Percentiles rank a stretch among this genome's conserved stretches.
These are phyloP conservation scores for Babyrousa celebensis DNA, from an alignment of 2,797 vertebrate genomes.

Conservation along the genomic window DNA sequence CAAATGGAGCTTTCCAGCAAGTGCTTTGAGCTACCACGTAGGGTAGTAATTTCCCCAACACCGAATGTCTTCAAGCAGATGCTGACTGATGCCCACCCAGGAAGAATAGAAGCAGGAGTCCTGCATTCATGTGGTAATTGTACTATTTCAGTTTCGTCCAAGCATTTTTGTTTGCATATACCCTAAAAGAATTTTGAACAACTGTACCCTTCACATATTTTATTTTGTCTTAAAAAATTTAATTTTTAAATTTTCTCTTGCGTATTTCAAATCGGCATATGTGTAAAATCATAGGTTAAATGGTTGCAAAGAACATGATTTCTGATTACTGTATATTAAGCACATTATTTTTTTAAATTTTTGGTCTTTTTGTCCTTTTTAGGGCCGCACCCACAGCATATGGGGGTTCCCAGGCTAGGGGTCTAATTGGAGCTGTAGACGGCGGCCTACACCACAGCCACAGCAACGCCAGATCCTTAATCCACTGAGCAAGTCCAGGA, in stretches of 20 bases:
- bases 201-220: background rate
- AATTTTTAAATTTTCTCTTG: background rate
- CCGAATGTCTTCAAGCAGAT: constrained; percentile 21
- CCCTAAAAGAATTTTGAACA: constrained; percentile 52
- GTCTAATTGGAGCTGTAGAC: too few relatives aligned
- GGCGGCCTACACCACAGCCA: too few relatives aligned
- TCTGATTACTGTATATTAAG: constrained; percentile 31
- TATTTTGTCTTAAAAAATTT: constrained; percentile 20
- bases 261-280: background rate
- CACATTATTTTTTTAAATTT: background rate
- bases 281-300: constrained; percentile 48
- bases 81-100: background rate
- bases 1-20: background rate
- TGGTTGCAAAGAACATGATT: constrained; percentile 35
- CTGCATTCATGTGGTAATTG: background rate
- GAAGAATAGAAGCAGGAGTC: background rate
- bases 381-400: too few relatives aligned
- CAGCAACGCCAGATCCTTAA: too few relatives aligned
- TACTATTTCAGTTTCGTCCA: constrained; percentile 13
- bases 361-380: too few relatives aligned
- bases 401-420: too few relatives aligned
- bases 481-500: too few relatives aligned
- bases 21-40: constrained; percentile 3
- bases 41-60: constrained; percentile 42
- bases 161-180: background rate